A percentile compares a stretch with the other conserved stretches of the same genome.
These are phyloP conservation scores for Kryphioiulus occultus DNA, from an alignment of 2,888 invertebrate genomes.

Conservation along the genomic window DNA sequence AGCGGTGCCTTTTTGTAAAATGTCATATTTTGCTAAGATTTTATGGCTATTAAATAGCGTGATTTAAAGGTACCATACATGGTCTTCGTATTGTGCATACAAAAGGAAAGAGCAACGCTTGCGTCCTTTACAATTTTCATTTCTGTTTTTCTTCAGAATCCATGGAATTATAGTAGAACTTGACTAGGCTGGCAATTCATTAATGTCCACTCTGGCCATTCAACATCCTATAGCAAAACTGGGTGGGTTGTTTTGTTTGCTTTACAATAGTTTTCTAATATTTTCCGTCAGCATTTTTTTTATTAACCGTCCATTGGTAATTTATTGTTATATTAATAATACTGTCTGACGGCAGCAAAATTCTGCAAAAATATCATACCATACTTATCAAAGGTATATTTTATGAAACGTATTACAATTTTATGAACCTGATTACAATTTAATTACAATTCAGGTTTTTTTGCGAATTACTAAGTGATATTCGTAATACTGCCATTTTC, in stretches of 20 bases:
- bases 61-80: not conserved
- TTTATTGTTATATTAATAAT: no score
- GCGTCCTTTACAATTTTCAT: slow-evolving; percentile 11
- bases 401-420: no score
- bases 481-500: not conserved
- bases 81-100: not conserved
- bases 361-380: no score
- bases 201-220: not conserved
- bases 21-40: not conserved
- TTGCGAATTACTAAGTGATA: not conserved
- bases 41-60: not conserved
- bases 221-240: no score
- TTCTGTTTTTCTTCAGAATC: not conserved
- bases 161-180: not conserved
- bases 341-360: no score
- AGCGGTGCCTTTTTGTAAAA: not conserved
- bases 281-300: no score
- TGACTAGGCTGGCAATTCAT: not conserved
- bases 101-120: not conserved
- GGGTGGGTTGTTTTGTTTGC: no score
- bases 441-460: no score
- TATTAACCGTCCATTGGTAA: no score
- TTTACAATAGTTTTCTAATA: no score
- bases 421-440: no score
- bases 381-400: no score